Evolutionary conservation across 2,113 vertebrate species (phyloP), one percentile per base, ranked within the genome.

Genomic region (Ailuropoda melanoleuca): DNA sequence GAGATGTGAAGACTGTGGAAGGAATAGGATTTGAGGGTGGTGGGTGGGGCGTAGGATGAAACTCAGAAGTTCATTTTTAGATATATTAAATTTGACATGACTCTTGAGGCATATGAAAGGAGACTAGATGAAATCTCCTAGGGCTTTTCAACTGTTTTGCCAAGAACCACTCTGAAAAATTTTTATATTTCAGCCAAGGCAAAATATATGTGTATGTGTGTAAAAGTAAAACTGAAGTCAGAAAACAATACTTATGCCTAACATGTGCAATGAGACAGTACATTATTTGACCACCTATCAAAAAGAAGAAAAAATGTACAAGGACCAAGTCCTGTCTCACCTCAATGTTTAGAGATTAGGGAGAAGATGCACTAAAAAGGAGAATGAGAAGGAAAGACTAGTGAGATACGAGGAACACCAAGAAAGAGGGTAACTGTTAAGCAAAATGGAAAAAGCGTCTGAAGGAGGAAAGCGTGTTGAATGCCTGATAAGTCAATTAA

Each of bases 21-120:
- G 19, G 10, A 92, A 26, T n/a, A 87, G 53, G 64, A 81, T 18
- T 58, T 39, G 12, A n/a, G 23, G 80, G 14, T 50, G 78, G 56
- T 48, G 60, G 24, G 23, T 77, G 46, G 19, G 37, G 13, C 6
- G 19, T 48, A 48, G 24, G 74, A 31, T 17, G 74, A 77, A 48
- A 82, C 43, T 82, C 66, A 77, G 43, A 95, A 60, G 53, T 72
- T 92, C 23, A 92, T 72, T 86, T 62, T 81, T 72, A 60, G 62
- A 92, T 62, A 72, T 23, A 92, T 81, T 92, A 82, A 72, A 74
- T 94, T 60, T 62, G 62, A 81, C 19, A 72, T 62, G 89, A 81
- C n/a, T 62, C 26, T 60, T 80, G 62, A 72, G 43, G 86, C 19
- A 53, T 29, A 55, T 14, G n/a, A 60, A 86, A 56, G 48, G 50